Evolutionary conservation across 2,113 vertebrate species (phyloP), one percentile per base, ranked within the genome.

Genomic region (Noctilio leporinus): DNA sequence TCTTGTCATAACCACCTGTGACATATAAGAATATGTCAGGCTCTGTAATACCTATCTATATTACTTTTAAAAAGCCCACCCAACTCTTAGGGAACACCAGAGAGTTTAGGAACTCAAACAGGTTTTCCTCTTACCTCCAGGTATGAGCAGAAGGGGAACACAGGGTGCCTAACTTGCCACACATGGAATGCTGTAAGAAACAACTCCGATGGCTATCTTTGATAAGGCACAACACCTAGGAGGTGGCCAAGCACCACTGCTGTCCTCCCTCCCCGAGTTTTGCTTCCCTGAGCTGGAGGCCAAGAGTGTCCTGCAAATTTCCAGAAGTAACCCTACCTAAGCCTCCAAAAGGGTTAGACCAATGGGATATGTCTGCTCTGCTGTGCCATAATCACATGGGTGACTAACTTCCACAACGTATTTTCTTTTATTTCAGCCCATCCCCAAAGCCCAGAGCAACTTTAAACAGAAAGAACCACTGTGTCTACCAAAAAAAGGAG

Each of bases 341-440:
- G 62, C 59, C 57, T 43, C 35, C 26, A n/a, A 10, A 35, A 91
- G 51, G 53, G 30, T 2, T 1, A 24, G 30, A 55, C 65, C 20
- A 47, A 24, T 1, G 64, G 76, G 20, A 38, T 20, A 15, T 30
- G 38, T 77, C 85, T 24, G 15, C 49, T 77, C 20, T 22, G 62
- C 51, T 4, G 0, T 16, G 16, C 30, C 38, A 53, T 47, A 16
- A 75, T 47, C 57, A 10, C 67, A 78, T 35, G 53, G 59, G 7
- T 53, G 35, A 59, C n/a, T 45, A 43, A 65, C 78, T 62, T 69
- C 57, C 26, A 22, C 64, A 40, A 10, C 4, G 7, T 67, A 49
- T 43, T 45, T 90, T 84, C 86, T 82, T 80, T 90, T 40, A 92
- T 90, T 90, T 77, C 67, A 87, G 85, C 43, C 65, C 38, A 86